Conservation (phyloP, 2,888 invertebrate genomes). For the Rhamnusium bicolor region DNA sequence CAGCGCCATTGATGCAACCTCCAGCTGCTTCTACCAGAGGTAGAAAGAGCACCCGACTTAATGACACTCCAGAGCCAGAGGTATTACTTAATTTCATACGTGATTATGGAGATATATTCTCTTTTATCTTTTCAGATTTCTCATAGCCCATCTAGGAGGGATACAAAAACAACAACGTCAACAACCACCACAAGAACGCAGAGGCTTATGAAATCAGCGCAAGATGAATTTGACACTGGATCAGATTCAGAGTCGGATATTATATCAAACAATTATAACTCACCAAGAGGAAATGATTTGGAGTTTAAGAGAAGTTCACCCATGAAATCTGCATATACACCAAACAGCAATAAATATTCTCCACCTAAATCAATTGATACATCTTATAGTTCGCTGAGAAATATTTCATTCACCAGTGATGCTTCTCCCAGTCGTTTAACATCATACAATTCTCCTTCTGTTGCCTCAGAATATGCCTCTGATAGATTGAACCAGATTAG, state of each 20-base stretch:
- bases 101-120: neutral
- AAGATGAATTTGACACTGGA: constrained; percentile 80
- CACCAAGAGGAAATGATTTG: constrained; percentile 37
- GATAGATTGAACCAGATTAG: constrained; percentile 76
- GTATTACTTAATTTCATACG: constrained; percentile 57
- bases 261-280: constrained; percentile 61
- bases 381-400: constrained; percentile 59
- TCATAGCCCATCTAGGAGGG: constrained; percentile 46
- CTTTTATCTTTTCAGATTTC: constrained; percentile 38
- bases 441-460: constrained; percentile 61
- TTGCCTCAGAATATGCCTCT: constrained; percentile 67
- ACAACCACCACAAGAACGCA: constrained; percentile 74
- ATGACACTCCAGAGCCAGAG: constrained; percentile 64
- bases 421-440: constrained; percentile 68
- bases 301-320: constrained; percentile 43
- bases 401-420: constrained; percentile 58
- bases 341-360: constrained; percentile 67
- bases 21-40: constrained; percentile 62
- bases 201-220: constrained; percentile 69
- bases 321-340: constrained; percentile 71
- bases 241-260: constrained; percentile 80
- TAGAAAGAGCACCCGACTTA: constrained; percentile 65
- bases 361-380: constrained; percentile 68
- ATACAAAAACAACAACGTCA: constrained; percentile 59
- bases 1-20: constrained; percentile 73